Evolutionary conservation across 2,113 vertebrate species (phyloP).

Genomic region (Brachionichthys hirsutus): DNA sequence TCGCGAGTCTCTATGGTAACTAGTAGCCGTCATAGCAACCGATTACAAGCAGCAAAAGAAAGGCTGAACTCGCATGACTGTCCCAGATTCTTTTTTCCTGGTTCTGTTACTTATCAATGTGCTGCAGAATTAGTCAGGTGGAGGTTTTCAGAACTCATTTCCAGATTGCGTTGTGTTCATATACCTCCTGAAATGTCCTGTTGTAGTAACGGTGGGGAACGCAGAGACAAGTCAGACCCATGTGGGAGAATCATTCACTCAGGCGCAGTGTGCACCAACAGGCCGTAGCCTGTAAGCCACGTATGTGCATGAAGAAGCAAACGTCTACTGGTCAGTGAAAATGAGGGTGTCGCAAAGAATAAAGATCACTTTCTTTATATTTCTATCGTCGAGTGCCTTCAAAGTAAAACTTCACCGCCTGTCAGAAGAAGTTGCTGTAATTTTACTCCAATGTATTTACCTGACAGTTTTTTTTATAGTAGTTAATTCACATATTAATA

Average conservation of each 20-base stretch:
- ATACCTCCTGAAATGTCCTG: slow-evolving; percentile 17
- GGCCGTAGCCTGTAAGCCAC: slow-evolving; percentile 42
- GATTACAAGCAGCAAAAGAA: slow-evolving; percentile 66
- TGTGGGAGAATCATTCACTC: slow-evolving; percentile 34
- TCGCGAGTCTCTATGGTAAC: slow-evolving; percentile 80
- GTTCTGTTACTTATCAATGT: neutral
- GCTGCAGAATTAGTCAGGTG: neutral
- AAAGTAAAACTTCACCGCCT: too few species aligned
- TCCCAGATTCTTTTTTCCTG: slow-evolving; percentile 57
- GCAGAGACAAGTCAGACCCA: slow-evolving; percentile 46
- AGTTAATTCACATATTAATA: too few species aligned
- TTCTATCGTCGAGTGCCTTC: too few species aligned
- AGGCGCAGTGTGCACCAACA: slow-evolving; percentile 18
- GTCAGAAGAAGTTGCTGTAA: too few species aligned
- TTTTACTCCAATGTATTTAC: too few species aligned
- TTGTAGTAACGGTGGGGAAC: slow-evolving; percentile 36
- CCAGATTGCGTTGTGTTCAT: neutral
- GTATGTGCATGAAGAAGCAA: neutral
- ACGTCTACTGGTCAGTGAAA: neutral
- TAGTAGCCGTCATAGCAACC: slow-evolving; percentile 77
- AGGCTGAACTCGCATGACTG: slow-evolving; percentile 69
- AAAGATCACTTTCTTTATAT: too few species aligned
- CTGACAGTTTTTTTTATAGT: too few species aligned
- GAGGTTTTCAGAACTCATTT: slow-evolving; percentile 18
- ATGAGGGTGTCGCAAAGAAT: too few species aligned